phyloP scores from a whole-genome alignment of 2,888 invertebrate genomes.

The Perdita meconis region DNA sequence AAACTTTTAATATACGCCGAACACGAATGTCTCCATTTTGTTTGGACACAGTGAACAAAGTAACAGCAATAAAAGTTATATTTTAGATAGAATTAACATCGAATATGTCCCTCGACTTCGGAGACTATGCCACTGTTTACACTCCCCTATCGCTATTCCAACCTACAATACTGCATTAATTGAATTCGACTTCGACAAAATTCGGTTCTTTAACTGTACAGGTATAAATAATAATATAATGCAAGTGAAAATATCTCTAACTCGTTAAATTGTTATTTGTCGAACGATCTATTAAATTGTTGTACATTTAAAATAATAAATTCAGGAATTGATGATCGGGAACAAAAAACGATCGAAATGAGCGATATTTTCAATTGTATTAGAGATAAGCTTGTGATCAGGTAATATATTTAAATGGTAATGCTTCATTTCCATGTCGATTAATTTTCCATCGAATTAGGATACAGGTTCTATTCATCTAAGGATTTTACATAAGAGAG shows the following conservation, averaged over 20 bases:
- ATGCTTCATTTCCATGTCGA: conserved; percentile 31
- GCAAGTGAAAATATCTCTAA: conserved; percentile 54
- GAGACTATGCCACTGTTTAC: not conserved
- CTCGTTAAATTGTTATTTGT: conserved; percentile 33
- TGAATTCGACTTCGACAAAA: conserved; percentile 47
- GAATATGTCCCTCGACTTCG: not conserved
- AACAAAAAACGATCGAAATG: not conserved
- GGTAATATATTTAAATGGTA: conserved; percentile 55
- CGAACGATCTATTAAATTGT: conserved; percentile 18
- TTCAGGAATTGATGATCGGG: conserved; percentile 16
- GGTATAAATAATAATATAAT: conserved; percentile 45
- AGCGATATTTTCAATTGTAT: conserved; percentile 59
- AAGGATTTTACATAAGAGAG: conserved; percentile 56
- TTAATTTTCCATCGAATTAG: conserved; percentile 43
- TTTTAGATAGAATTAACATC: not conserved
- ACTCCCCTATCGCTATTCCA: not conserved
- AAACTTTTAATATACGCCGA: too few relatives aligned
- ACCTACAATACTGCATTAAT: conserved; percentile 25
- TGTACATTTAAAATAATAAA: conserved; percentile 26
- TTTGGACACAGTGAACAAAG: too few relatives aligned
- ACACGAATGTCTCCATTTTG: too few relatives aligned
- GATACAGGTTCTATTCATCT: conserved; percentile 33
- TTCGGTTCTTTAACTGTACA: conserved; percentile 59
- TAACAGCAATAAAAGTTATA: too few relatives aligned
- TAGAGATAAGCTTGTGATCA: conserved; percentile 61